Base-by-base conservation (phyloP, 2,113 vertebrate species). In the Columbina picui region DNA sequence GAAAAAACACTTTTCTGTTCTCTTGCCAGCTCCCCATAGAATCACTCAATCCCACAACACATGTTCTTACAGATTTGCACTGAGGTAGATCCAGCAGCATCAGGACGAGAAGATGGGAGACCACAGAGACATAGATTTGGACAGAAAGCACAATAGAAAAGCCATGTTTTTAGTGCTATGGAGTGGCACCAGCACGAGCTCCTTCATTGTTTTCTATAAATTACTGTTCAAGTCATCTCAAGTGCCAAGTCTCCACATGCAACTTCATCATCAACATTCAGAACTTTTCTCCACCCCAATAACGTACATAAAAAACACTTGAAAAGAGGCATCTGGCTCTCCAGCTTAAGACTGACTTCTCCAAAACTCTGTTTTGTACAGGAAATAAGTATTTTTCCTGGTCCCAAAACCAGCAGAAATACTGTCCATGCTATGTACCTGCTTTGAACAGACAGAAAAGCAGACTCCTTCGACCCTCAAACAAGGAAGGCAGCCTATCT, bases 41-140 rank as follows among this genome's bases (percentile, higher is more conserved):
- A 70, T 49, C 45, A 32, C 9, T 76, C 4, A 2, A 8, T 21
- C 1, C 1, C 43, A 41, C 12, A 2, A 22, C 0, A 5, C 16
- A 30, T 14, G 29, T 18, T 64, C 75, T 18, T n/a, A 34, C 1
- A 49, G 63, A 22, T 32, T 16, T 68, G 19, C 43, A 50, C 17
- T 1, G 29, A 57, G 36, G 41, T 12, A 26, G 60, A 30, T 22
- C 76, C 65, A 78, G 34, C 11, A n/a, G 32, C 70, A 47, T 3
- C 5, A 30, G 45, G 43, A 30, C 0, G 7, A 68, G 59, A 55
- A 34, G 78, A 32, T 9, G 45, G 32, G 70, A 77, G 19, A 16
- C 5, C 25, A 23, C 7, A 10, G 9, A 6, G 30, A 4, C 1
- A 13, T 5, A 27, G 1, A 1, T 10, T 3, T 36, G 55, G 3